These are phyloP conservation scores for Microtus obscurus DNA, from an alignment of 2,797 vertebrate species.

Conservation along the genomic window DNA sequence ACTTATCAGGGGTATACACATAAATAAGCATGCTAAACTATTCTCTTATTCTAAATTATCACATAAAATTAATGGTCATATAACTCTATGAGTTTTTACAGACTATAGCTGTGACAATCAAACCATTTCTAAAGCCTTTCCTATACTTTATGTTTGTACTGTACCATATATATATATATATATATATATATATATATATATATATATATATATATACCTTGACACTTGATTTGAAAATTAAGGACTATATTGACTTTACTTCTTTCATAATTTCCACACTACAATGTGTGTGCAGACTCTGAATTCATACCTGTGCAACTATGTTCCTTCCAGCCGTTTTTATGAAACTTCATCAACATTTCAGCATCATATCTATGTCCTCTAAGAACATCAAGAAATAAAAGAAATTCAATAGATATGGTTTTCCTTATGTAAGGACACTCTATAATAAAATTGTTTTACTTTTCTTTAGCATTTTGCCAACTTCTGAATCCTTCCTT, in stretches of 20 bases:
- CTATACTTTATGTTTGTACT: not conserved
- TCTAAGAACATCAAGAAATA: not conserved
- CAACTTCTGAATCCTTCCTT: not conserved
- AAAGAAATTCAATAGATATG: not conserved
- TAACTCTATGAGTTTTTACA: not conserved
- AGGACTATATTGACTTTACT: not conserved
- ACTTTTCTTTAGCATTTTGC: not conserved
- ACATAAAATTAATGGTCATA: not conserved
- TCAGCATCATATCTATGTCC: not conserved
- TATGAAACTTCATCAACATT: not conserved
- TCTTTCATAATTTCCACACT: not conserved
- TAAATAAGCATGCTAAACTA: not conserved
- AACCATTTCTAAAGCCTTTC: not conserved
- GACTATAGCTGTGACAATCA: not conserved
- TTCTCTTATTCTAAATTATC: not conserved
- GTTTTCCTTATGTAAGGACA: not conserved
- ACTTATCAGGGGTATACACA: too few species aligned
- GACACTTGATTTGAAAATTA: not conserved
- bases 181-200: too few species aligned
- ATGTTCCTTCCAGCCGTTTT: not conserved
- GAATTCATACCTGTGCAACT: not conserved
- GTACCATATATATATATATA: not conserved
- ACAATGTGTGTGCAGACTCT: rapidly evolving
- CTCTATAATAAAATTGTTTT: not conserved
- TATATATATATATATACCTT: not conserved